phyloP scores from a whole-genome alignment of 2,113 vertebrate species.

The Syrrhaptes paradoxus region DNA sequence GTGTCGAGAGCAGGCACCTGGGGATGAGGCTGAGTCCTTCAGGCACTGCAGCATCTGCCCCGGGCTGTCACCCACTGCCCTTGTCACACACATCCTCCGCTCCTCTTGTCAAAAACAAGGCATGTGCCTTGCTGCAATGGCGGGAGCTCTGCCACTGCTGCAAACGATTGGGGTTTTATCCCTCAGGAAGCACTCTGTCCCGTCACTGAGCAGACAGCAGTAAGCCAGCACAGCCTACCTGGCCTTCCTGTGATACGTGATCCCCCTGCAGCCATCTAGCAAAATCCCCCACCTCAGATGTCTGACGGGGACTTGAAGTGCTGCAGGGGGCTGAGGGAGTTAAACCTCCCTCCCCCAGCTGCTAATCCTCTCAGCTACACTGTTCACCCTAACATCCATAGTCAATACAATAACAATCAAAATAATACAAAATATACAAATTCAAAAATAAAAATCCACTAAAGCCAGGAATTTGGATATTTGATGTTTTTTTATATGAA shows the following conservation, averaged over 20 bases:
- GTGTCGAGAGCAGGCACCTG: neutral
- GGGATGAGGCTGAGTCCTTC: neutral
- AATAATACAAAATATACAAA: no score
- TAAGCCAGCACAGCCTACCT: neutral
- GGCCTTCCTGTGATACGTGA: fast-evolving
- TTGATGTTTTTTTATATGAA: neutral
- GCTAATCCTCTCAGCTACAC: neutral
- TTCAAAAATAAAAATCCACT: neutral
- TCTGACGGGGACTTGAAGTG: neutral
- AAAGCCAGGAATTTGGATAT: neutral
- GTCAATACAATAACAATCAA: neutral
- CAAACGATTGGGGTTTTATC: fast-evolving
- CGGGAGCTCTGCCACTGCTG: neutral
- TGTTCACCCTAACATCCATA: neutral
- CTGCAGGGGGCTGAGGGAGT: neutral
- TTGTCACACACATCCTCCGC: fast-evolving
- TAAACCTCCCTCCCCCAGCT: neutral
- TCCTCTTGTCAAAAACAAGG: neutral
- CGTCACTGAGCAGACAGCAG: fast-evolving
- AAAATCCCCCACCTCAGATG: neutral
- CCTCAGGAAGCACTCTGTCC: neutral
- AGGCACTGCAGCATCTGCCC: neutral
- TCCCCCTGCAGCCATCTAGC: neutral
- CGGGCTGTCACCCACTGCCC: neutral
- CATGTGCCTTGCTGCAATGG: fast-evolving